Conservation (phyloP, 2,888 invertebrate species). For the Alcis repandata region DNA sequence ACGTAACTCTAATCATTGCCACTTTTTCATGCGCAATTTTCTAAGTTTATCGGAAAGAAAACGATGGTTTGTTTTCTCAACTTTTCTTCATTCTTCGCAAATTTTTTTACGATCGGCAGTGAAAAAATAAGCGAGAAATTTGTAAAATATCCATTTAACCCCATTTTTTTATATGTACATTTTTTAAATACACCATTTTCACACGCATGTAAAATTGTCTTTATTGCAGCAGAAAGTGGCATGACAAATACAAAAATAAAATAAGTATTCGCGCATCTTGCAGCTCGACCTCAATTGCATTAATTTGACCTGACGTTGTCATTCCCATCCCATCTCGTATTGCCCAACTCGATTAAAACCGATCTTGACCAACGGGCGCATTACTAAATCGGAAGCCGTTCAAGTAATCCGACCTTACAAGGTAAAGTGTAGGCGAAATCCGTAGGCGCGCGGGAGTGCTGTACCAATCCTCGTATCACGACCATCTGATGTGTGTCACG, state of each 20-base stretch:
- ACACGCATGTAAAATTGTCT: too few species aligned
- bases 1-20: too few species aligned
- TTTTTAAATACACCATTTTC: too few species aligned
- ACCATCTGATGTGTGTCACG: slow-evolving; percentile 43
- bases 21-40: too few species aligned
- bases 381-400: slow-evolving; percentile 48
- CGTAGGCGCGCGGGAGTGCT: slow-evolving; percentile 58
- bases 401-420: slow-evolving; percentile 64
- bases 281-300: slow-evolving; percentile 12
- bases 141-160: too few species aligned
- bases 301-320: slow-evolving; percentile 19
- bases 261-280: slow-evolving; percentile 1
- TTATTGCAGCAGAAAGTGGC: not conserved
- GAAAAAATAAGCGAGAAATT: too few species aligned
- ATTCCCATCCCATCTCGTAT: slow-evolving; percentile 28
- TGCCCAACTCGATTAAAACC: slow-evolving; percentile 36
- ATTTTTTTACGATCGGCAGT: too few species aligned
- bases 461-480: slow-evolving; percentile 54
- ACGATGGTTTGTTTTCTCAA: too few species aligned
- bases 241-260: not conserved
- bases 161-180: too few species aligned
- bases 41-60: too few species aligned
- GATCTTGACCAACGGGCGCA: slow-evolving; percentile 39
- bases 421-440: slow-evolving; percentile 62
- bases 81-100: too few species aligned